Base-by-base conservation (phyloP, 1,140 invertebrate genomes). In the Thaumatotibia leucotreta region DNA sequence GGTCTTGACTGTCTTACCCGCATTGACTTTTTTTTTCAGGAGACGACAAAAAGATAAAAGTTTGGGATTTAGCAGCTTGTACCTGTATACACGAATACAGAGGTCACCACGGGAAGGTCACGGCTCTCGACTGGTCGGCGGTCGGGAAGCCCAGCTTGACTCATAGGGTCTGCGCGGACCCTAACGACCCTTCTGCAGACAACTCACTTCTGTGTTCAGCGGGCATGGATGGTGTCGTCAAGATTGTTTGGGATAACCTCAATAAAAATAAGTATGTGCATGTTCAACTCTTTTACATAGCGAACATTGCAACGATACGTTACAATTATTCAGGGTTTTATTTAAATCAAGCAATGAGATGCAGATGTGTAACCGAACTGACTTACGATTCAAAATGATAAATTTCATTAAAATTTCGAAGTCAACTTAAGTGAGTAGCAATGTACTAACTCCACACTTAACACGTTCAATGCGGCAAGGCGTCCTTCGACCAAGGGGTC, bases 51-150 rank as follows among this genome's bases (percentile, higher is more conserved):
- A 93, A 93, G 72, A 92, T 93, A 22, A 92, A 92, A 73, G 91
- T 93, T 22, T 93, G 93, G 81, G 92, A 93, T 73, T 77, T 93
- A 68, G 92, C 92, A 3, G 92, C 92, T 14, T 92, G 92, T 22
- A 89, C 87, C 4, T 93, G 92, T 77, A 78, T 93, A 14, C 88
- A 93, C 52, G 95, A 96, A 81, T 96, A 98, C 73, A 94, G 94
- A 89, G 95, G 96, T 24, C 97, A 98, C 84, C 93, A 93, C 63
- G 93, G 93, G 14, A 93, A 94, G 62, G 94, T 98, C 0, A 93
- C 95, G 58, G 95, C 94, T 58, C 92, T 98, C 4, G 88, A 92
- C 23, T 93, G 93, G 92, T 92, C 87, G 2, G 75, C 85, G 4
- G 73, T 89, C 6, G 87, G 82, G 22, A 88, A 88, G 61, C 70